Evolutionary conservation across 2,888 invertebrate genomes (phyloP).

Genomic region (Eucera pruinosa): DNA sequence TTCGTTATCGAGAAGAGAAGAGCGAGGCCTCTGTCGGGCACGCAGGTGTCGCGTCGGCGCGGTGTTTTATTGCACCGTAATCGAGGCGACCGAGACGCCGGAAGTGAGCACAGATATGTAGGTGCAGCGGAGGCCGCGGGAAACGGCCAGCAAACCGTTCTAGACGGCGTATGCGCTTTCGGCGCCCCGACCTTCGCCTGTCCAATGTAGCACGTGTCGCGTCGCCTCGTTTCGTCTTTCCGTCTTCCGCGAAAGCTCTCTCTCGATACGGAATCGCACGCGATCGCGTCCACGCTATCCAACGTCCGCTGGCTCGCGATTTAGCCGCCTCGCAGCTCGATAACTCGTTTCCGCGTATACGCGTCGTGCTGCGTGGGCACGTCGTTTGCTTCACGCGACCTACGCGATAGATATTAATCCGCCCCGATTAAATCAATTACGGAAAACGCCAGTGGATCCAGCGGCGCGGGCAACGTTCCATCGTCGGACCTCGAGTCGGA

Average conservation of each 20-base stretch:
- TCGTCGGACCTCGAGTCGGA: slow-evolving; percentile 50
- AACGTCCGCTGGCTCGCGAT: slow-evolving; percentile 38
- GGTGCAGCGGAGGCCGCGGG: slow-evolving; percentile 62
- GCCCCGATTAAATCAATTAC: slow-evolving; percentile 65
- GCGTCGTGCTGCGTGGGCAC: slow-evolving; percentile 11
- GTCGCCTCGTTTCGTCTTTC: too few species aligned
- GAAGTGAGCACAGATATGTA: slow-evolving; percentile 79
- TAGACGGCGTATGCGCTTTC: neutral
- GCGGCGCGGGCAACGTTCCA: slow-evolving; percentile 39
- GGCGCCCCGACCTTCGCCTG: too few species aligned
- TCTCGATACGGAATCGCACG: neutral
- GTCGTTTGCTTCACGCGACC: slow-evolving; percentile 58
- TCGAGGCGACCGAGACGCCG: slow-evolving; percentile 79
- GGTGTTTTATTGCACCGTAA: slow-evolving; percentile 79
- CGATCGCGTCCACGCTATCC: slow-evolving; percentile 5
- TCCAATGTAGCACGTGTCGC: neutral
- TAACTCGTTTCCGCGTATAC: slow-evolving; percentile 45
- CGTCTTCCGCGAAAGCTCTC: too few species aligned
- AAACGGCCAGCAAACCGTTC: slow-evolving; percentile 6
- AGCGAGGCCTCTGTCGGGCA: slow-evolving; percentile 64
- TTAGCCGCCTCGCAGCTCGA: slow-evolving; percentile 45
- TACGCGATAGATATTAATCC: slow-evolving; percentile 61
- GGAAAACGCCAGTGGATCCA: slow-evolving; percentile 60
- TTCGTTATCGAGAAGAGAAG: slow-evolving; percentile 69
- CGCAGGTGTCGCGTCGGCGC: slow-evolving; percentile 78